A percentile compares a stretch with the other conserved stretches of the same genome.
These are phyloP conservation scores for Sarcophaga bullata DNA, from an alignment of 1,140 invertebrate genomes.

Conservation along the genomic window DNA sequence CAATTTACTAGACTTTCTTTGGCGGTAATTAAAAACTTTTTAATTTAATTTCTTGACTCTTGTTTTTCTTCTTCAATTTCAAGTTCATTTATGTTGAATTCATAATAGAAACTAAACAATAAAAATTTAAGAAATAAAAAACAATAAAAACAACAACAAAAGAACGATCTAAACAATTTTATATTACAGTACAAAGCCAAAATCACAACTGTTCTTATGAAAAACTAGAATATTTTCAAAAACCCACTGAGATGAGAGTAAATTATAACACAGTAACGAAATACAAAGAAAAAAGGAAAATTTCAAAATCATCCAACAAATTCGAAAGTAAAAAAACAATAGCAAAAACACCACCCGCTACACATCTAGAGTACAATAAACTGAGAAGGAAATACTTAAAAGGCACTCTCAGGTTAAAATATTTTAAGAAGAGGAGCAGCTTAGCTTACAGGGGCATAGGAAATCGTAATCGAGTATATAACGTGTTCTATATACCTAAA, in stretches of 20 bases:
- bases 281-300: neutral
- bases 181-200: too few relatives aligned
- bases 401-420: too few relatives aligned
- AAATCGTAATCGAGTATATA: neutral
- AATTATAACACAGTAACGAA: neutral
- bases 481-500: neutral
- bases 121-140: neutral
- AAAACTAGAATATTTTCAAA: slow-evolving; percentile 7
- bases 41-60: too few relatives aligned
- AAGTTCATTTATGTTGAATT: slow-evolving; percentile 17
- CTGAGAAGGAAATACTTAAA: too few relatives aligned
- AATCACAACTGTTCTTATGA: slow-evolving; percentile 31
- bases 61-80: neutral
- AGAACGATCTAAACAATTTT: neutral
- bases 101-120: neutral
- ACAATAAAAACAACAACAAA: neutral
- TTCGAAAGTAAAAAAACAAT: neutral
- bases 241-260: neutral
- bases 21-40: too few relatives aligned
- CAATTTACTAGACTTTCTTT: neutral
- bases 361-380: neutral
- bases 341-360: neutral
- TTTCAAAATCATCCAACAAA: neutral
- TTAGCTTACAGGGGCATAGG: neutral
- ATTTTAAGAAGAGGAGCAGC: too few relatives aligned